Base-by-base conservation (phyloP, 2,888 invertebrate species). In the Eupithecia centaureata region DNA sequence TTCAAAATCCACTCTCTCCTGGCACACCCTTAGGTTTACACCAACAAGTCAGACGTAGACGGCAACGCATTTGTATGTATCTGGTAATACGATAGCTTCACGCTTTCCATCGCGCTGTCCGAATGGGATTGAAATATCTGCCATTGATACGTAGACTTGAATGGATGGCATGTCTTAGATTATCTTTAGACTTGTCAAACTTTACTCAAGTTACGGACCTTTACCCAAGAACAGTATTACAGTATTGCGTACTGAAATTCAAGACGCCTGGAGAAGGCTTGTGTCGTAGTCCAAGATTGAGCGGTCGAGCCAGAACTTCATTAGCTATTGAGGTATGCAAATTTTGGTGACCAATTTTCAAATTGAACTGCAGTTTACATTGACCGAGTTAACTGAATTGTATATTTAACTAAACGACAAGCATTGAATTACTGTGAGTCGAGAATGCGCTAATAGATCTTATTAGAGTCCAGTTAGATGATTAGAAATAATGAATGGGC, bases 51-150 rank as follows among this genome's bases (percentile, higher is more conserved):
- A 51, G 63, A 67, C 61, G 72, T 47, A 47, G 47, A 47, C 47
- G 75, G 67, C 70, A 71, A 71, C 71, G 58, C 30, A 72, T 76
- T 74, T 73, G 63, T 72, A 76, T 73, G 72, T 74, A 74, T 75
- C 73, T 69, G 62, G 73, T 67, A 73, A 68, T 47, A 52, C 52
- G 68, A 74, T 67, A 72, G 65, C 69, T 72, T 57, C 28, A 62
- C 70, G 70, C 74, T 74, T 76, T 73, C 74, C 73, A 73, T 60
- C 63, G 66, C 10, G 25, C 30, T 69, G 38, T 60, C 64, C 32
- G 27, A 35, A 13, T 28, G 47, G 69, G 71, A 72, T 74, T 72
- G 61, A 71, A 73, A 72, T 68, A 68, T 71, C 59, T 58, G 25
- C 60, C 52, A 56, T 65, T 63, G 58, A 42, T 70, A 54, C 28